These are phyloP conservation scores for Callospermophilus lateralis DNA, from an alignment of 2,113 vertebrate species.

Conservation along the genomic window DNA sequence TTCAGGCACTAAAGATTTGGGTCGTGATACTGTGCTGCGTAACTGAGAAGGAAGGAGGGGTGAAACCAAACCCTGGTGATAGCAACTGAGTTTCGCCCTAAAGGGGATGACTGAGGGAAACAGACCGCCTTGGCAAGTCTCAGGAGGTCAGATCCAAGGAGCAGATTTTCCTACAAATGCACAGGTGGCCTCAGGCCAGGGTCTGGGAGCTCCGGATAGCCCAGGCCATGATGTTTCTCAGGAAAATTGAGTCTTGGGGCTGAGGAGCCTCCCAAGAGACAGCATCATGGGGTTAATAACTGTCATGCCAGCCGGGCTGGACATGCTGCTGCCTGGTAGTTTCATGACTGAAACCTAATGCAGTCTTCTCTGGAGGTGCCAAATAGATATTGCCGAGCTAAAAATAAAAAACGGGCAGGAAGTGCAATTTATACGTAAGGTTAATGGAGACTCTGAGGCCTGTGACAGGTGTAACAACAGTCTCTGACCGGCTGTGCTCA, in stretches of 20 bases:
- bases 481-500: not conserved
- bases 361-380: constrained; percentile 46
- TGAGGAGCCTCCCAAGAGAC: not conserved
- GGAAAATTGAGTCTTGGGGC: not conserved
- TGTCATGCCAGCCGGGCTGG: not conserved
- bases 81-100: constrained; percentile 62
- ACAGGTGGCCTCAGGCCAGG: not conserved
- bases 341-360: constrained; percentile 64
- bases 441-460: constrained; percentile 61
- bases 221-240: not conserved
- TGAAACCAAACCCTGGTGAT: constrained; percentile 66
- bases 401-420: constrained; percentile 72
- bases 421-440: constrained; percentile 66
- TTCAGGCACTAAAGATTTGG: constrained; percentile 79
- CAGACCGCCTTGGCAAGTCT: not conserved
- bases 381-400: constrained; percentile 59
- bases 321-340: not conserved
- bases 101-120: constrained; percentile 42
- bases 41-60: constrained; percentile 73
- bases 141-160: not conserved
- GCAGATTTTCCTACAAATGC: constrained; percentile 6
- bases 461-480: constrained; percentile 41
- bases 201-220: not conserved
- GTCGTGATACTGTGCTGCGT: constrained; percentile 68
- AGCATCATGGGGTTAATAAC: not conserved